Evolutionary conservation across 2,113 vertebrate species (phyloP), one percentile per base, ranked within the genome.

Genomic region (Pygoscelis adeliae): DNA sequence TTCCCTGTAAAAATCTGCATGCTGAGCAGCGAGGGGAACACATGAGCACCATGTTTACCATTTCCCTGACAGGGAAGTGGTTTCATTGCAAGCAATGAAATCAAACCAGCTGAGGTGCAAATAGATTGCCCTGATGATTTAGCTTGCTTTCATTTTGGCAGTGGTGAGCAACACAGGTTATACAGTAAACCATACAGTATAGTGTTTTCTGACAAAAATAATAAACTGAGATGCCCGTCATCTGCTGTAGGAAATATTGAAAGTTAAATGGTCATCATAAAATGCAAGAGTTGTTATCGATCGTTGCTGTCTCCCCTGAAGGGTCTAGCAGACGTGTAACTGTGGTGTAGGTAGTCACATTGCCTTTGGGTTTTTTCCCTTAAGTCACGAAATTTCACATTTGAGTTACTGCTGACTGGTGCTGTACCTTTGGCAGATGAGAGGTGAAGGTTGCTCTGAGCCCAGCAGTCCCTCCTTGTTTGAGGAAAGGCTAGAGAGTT

Each of bases 161-260:
- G 21, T 9, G 10, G 81, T 66, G 40, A 53, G 22, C 56, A 83
- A 8, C 46, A 77, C 15, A 42, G 29, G 49, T 77, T 91, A 50
- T 66, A 15, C 49, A 65, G 26, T 58, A 91, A 95, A 69, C 56
- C 23, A 34, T 26, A 32, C 6, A 23, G 12, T 56, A 13, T 9
- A 58, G 20, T 38, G 46, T 77, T 87, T 96, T 90, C 81, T 95
- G 87, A 80, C 93, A 93, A 77, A 89, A 95, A 72, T 72, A 90
- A 90, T 94, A 91, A 70, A 50, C 44, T 0, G 2, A 69, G 62
- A 30, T 90, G 81, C 53, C 67, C 0, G 0, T 93, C 78, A 85
- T 53, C 42, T 94, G 73, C 63, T 70, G 50, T 77, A 66, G 56
- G 56, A 95, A 76, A 83, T 53, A 83, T 0, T 70, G 62, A 11